These are phyloP conservation scores for Brachystomella parvula DNA, from an alignment of 1,140 invertebrate species.

Conservation along the genomic window DNA sequence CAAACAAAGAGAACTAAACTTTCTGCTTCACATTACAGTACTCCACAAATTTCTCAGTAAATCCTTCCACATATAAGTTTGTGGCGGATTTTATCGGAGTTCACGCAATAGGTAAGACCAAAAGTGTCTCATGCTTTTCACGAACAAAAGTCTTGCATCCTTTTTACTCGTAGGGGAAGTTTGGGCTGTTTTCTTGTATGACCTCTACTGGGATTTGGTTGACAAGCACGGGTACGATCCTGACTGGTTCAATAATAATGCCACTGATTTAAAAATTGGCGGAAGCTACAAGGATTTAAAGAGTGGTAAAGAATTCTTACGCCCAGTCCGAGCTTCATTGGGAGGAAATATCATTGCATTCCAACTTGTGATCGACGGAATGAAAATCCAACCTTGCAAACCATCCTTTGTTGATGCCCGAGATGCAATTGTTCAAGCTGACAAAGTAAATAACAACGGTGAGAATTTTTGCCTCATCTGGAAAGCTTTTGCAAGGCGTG, in stretches of 20 bases:
- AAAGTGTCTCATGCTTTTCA: neutral
- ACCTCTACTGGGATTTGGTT: too few species aligned
- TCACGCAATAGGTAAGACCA: neutral
- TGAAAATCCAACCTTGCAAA: neutral
- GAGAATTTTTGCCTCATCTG: too few species aligned
- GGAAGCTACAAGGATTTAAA: neutral
- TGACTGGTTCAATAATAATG: too few species aligned
- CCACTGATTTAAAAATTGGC: too few species aligned
- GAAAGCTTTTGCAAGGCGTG: conserved; percentile 1
- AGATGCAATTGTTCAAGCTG: conserved; percentile 1
- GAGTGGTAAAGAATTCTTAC: neutral
- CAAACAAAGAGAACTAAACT: too few species aligned
- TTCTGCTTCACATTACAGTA: neutral
- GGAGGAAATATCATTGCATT: neutral
- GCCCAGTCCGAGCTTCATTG: neutral
- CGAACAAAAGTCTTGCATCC: neutral
- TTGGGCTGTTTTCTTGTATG: too few species aligned
- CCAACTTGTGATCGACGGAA: too few species aligned
- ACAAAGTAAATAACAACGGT: neutral
- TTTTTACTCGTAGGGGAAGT: neutral
- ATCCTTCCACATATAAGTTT: neutral
- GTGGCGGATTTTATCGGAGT: neutral
- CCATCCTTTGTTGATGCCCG: neutral
- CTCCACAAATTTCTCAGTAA: neutral
- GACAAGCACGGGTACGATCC: too few species aligned